Percentiles rank a stretch among this genome's conserved stretches.
These are phyloP conservation scores for Myrmecophaga tridactyla DNA, from an alignment of 2,113 vertebrate species.

Conservation along the genomic window DNA sequence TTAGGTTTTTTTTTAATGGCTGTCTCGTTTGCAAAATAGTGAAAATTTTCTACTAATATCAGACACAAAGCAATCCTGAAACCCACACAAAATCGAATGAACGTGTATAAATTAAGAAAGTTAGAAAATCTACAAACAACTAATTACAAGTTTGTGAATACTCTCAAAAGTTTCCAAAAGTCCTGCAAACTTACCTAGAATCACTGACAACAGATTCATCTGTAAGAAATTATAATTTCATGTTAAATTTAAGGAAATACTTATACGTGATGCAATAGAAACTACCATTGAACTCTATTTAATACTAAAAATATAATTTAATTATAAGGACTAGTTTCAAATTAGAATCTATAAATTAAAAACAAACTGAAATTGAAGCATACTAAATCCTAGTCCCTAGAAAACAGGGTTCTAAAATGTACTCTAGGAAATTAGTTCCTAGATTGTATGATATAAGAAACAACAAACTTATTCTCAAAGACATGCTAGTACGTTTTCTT, in stretches of 20 bases:
- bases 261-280: constrained; percentile 38
- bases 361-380: not conserved
- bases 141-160: constrained; percentile 44
- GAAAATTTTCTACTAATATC: not conserved
- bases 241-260: constrained; percentile 38
- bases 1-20: not conserved
- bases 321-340: constrained; percentile 12
- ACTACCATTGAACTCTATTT: constrained; percentile 46
- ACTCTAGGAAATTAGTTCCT: constrained; percentile 32
- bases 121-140: not conserved
- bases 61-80: constrained; percentile 44
- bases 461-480: constrained; percentile 35
- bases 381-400: not conserved
- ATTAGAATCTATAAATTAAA: not conserved
- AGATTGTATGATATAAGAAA: constrained; percentile 50
- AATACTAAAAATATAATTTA: constrained; percentile 45
- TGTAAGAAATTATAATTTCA: constrained; percentile 20
- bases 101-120: constrained; percentile 28
- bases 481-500: constrained; percentile 49
- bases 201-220: not conserved
- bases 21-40: constrained; percentile 29
- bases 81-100: constrained; percentile 6
- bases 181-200: constrained; percentile 8
- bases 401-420: not conserved
- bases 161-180: not conserved